Evolutionary conservation across 2,797 vertebrate genomes (phyloP).

Genomic region (Fistularia commersonii): DNA sequence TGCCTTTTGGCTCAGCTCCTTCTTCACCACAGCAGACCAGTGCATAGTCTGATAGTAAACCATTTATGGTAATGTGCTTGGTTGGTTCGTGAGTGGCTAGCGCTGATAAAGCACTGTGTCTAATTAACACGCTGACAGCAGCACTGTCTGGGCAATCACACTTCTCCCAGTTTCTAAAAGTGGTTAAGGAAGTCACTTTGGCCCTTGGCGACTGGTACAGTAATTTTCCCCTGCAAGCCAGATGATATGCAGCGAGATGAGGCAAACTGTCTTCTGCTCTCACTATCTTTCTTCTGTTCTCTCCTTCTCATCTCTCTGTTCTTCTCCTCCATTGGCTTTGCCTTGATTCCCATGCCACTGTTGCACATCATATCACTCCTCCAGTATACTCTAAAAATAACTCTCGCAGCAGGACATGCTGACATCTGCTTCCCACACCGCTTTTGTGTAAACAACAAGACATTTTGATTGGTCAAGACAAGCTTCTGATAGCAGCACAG

Average conservation of each 20-base stretch:
- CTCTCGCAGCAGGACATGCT: slow-evolving; percentile 58
- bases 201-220: slow-evolving; percentile 64
- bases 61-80: slow-evolving; percentile 57
- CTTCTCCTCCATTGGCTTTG: slow-evolving; percentile 34
- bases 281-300: slow-evolving; percentile 7
- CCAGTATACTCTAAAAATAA: slow-evolving; percentile 62
- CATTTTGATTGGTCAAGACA: slow-evolving; percentile 66
- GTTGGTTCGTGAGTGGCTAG: slow-evolving; percentile 64
- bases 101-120: slow-evolving; percentile 75
- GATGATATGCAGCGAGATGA: slow-evolving; percentile 65
- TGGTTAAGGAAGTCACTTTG: slow-evolving; percentile 73
- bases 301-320: slow-evolving; percentile 31
- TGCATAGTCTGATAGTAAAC: slow-evolving; percentile 44
- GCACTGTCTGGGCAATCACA: slow-evolving; percentile 74
- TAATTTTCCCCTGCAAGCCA: slow-evolving; percentile 66
- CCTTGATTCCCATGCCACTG: slow-evolving; percentile 23
- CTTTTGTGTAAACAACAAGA: slow-evolving; percentile 54
- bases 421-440: slow-evolving; percentile 54
- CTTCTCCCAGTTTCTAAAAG: slow-evolving; percentile 74
- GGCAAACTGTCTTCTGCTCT: slow-evolving; percentile 27
- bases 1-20: neutral
- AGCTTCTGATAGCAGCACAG: slow-evolving; percentile 43
- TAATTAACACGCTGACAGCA: slow-evolving; percentile 78
- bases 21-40: neutral
- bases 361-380: slow-evolving; percentile 50